Evolutionary conservation across 2,113 vertebrate genomes (phyloP).

Genomic region (Pterocles burchelli): DNA sequence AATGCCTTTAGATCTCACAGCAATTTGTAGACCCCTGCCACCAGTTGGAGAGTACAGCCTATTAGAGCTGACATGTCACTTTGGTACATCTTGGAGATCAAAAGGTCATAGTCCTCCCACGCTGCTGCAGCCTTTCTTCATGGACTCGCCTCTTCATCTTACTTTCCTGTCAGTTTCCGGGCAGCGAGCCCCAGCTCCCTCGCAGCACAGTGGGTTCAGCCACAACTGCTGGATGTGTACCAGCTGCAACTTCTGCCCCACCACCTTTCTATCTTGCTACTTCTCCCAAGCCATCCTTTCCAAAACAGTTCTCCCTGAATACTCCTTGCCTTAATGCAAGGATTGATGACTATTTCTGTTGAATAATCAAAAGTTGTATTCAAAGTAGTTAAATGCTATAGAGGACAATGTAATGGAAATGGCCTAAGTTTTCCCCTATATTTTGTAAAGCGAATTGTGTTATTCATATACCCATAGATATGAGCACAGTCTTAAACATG

Average conservation of each 20-base stretch:
- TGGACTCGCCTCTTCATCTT: background rate
- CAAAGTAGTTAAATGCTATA: background rate
- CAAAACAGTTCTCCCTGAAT: rapidly evolving
- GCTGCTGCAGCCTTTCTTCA: conserved; percentile 13
- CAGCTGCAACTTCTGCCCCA: background rate
- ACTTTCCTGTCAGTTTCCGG: background rate
- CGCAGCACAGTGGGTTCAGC: rapidly evolving
- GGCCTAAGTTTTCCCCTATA: background rate
- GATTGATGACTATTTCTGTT: background rate
- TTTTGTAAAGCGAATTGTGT: background rate
- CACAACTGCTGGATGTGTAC: background rate
- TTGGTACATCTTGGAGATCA: conserved; percentile 42
- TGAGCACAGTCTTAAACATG: background rate
- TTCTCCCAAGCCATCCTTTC: background rate
- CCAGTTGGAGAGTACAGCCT: conserved; percentile 13
- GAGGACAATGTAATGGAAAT: background rate
- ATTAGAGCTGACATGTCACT: conserved; percentile 62
- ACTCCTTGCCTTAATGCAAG: background rate
- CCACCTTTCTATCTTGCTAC: background rate
- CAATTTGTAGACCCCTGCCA: conserved; percentile 53
- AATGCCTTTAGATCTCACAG: conserved; percentile 65
- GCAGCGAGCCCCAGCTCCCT: background rate
- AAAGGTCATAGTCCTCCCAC: conserved; percentile 66
- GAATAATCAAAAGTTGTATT: background rate
- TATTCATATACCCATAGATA: background rate